Percentiles rank a stretch among this genome's conserved stretches.
phyloP scores from a whole-genome alignment of 2,113 vertebrate species.

The Gymnocephalus cernua region DNA sequence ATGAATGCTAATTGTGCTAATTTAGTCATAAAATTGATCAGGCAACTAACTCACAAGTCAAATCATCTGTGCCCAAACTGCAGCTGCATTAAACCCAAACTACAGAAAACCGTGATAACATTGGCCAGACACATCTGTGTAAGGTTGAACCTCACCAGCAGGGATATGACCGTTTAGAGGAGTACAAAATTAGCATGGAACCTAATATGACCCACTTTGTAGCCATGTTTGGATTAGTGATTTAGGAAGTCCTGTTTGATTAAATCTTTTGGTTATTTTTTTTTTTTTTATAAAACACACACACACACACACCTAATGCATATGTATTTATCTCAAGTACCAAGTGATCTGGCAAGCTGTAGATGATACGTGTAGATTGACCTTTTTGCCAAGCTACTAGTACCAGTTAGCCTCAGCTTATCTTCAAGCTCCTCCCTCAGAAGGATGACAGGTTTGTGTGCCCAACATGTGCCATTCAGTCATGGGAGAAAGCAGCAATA shows the following conservation, averaged over 20 bases:
- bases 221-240: background rate
- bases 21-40: background rate
- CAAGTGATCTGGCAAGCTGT: background rate
- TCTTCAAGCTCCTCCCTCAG: slow-evolving; percentile 26
- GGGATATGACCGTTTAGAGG: background rate
- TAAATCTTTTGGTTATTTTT: background rate
- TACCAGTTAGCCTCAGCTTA: slow-evolving; percentile 34
- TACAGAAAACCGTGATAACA: background rate
- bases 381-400: slow-evolving; percentile 26
- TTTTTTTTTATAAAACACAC: background rate
- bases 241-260: background rate
- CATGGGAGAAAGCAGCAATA: slow-evolving; percentile 57
- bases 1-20: too few species aligned
- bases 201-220: slow-evolving; percentile 4
- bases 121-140: background rate
- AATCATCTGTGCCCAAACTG: background rate
- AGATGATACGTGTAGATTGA: slow-evolving; percentile 18
- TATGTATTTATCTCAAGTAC: background rate
- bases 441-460: slow-evolving; percentile 50
- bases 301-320: background rate
- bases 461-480: slow-evolving; percentile 56
- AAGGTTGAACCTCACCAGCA: background rate
- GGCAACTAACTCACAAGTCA: background rate
- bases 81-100: background rate
- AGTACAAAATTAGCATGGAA: background rate